Percentiles rank a stretch among this genome's conserved stretches.
Conservation (phyloP, 2,113 vertebrate genomes). For the Pseudopodoces humilis region DNA sequence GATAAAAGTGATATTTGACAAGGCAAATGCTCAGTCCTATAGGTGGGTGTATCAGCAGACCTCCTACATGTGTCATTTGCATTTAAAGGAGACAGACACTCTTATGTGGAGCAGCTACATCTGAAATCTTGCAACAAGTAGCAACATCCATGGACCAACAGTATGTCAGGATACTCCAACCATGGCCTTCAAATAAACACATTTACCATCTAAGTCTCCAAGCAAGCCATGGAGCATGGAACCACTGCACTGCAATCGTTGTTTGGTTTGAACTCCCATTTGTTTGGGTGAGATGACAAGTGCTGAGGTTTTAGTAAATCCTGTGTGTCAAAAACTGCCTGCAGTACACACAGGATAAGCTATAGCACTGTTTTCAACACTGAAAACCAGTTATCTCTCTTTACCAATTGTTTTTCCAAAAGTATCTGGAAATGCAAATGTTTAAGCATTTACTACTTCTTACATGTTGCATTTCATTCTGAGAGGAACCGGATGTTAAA, state of each 20-base stretch:
- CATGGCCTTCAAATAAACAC: neutral
- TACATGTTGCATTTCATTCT: slow-evolving; percentile 1
- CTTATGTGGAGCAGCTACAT: neutral
- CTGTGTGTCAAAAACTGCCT: neutral
- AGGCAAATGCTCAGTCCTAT: neutral
- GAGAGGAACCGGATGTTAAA: slow-evolving; percentile 35
- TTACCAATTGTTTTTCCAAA: slow-evolving; percentile 13
- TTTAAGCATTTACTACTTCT: slow-evolving; percentile 13
- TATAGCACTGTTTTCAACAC: neutral
- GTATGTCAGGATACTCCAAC: neutral
- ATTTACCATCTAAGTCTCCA: neutral
- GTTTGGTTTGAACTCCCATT: slow-evolving; percentile 69
- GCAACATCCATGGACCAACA: neutral
- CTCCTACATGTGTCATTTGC: neutral
- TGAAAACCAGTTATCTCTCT: slow-evolving; percentile 16
- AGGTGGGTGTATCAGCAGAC: neutral
- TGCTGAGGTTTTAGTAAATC: slow-evolving; percentile 8
- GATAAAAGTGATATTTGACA: neutral
- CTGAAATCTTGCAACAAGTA: neutral
- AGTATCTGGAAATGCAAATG: slow-evolving; percentile 5
- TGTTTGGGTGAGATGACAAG: neutral
- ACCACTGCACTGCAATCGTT: neutral
- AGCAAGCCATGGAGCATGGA: neutral
- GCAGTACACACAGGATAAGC: neutral
- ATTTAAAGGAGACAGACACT: neutral